phyloP scores from a whole-genome alignment of 2,113 vertebrate genomes.

The Trogon melanurus region DNA sequence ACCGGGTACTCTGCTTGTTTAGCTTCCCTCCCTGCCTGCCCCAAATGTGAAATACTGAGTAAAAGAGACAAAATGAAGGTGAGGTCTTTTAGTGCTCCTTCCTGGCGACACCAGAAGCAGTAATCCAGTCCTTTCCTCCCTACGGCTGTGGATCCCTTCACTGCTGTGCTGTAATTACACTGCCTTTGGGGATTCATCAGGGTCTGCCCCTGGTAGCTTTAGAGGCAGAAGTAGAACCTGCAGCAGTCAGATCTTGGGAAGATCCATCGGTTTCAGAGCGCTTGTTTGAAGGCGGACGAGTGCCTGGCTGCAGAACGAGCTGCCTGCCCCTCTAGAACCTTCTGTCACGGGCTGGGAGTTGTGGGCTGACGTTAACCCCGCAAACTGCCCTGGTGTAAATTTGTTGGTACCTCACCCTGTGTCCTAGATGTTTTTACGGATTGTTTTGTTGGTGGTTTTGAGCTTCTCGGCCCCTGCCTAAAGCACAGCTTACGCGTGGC shows the following conservation, averaged over 20 bases:
- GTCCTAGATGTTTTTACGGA: background rate
- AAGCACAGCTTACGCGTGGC: background rate
- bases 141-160: background rate
- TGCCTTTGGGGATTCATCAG: fast-evolving
- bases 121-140: background rate
- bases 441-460: background rate
- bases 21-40: fast-evolving
- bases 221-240: background rate
- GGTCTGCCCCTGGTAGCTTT: fast-evolving
- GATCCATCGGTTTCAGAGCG: fast-evolving
- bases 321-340: background rate
- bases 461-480: background rate
- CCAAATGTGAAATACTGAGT: background rate
- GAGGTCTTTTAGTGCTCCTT: background rate
- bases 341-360: background rate
- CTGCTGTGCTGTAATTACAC: background rate
- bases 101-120: background rate
- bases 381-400: background rate
- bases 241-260: background rate
- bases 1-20: background rate
- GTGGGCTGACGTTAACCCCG: background rate
- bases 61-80: background rate
- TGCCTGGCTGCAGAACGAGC: fast-evolving
- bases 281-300: background rate
- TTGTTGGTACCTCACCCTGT: background rate